Conservation (phyloP, 2,113 vertebrate genomes). For the Gadus chalcogrammus region DNA sequence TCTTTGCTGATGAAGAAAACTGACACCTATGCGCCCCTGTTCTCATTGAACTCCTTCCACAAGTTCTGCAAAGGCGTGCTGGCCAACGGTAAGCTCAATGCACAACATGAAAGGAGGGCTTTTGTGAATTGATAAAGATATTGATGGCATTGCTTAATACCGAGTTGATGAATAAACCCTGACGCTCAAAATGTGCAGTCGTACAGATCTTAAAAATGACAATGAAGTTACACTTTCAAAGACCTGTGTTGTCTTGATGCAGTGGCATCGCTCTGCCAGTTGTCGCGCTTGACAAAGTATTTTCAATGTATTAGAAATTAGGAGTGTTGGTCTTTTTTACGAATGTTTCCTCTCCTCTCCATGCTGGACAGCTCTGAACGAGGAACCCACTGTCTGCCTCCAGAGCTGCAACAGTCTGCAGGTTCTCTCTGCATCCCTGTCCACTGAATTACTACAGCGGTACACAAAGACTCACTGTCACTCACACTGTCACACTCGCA, state of each 20-base stretch:
- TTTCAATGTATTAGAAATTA: too few species aligned
- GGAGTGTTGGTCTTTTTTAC: too few species aligned
- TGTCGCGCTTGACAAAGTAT: too few species aligned
- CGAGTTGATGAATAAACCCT: too few species aligned
- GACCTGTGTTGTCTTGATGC: too few species aligned
- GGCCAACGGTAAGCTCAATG: conserved; percentile 83
- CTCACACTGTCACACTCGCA: background rate
- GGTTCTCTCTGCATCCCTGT: conserved; percentile 84
- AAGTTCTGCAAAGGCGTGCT: conserved; percentile 95
- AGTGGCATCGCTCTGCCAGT: too few species aligned
- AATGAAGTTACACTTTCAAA: too few species aligned
- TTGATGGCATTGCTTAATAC: too few species aligned
- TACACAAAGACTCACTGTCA: conserved; percentile 42
- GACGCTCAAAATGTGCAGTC: too few species aligned
- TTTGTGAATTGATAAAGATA: too few species aligned
- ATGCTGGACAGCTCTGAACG: conserved; percentile 79
- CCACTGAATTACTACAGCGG: conserved; percentile 90
- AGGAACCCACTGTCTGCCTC: conserved; percentile 85
- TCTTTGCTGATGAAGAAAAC: conserved; percentile 93
- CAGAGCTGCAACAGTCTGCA: conserved; percentile 92
- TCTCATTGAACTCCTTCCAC: conserved; percentile 90
- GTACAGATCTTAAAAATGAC: too few species aligned
- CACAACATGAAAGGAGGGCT: too few species aligned
- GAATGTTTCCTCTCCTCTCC: background rate
- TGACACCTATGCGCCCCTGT: conserved; percentile 92